Evolutionary conservation across 2,113 vertebrate genomes (phyloP).

Genomic region (Eubucco bourcierii): DNA sequence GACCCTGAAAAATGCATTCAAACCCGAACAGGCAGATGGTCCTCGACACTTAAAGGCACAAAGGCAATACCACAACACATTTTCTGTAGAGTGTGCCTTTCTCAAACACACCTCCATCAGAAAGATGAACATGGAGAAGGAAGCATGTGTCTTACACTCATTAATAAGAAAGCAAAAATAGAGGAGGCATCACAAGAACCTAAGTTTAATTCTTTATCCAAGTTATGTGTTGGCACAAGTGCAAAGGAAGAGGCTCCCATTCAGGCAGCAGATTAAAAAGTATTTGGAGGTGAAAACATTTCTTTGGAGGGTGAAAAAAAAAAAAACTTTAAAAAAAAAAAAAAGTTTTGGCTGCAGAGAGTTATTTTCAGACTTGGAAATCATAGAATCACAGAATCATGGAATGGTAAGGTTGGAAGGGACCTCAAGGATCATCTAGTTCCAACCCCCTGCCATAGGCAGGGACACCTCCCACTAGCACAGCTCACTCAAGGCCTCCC

Average conservation of each 20-base stretch:
- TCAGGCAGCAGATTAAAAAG: slow-evolving; percentile 18
- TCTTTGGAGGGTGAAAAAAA: slow-evolving; percentile 5
- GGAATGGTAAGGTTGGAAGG: no score
- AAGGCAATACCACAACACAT: slow-evolving; percentile 11
- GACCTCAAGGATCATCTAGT: no score
- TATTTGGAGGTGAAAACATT: slow-evolving; percentile 46
- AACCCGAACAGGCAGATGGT: slow-evolving; percentile 34
- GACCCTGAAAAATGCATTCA: slow-evolving; percentile 44
- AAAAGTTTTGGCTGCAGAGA: slow-evolving; percentile 7
- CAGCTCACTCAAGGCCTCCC: no score
- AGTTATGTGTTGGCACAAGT: slow-evolving; percentile 50
- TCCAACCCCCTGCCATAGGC: no score
- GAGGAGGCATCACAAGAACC: background rate
- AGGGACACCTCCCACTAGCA: no score
- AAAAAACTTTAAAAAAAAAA: background rate
- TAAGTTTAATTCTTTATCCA: slow-evolving; percentile 48
- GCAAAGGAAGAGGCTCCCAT: slow-evolving; percentile 52
- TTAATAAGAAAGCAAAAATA: background rate
- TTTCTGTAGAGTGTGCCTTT: slow-evolving; percentile 37
- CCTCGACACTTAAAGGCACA: slow-evolving; percentile 32
- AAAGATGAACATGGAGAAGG: slow-evolving; percentile 40
- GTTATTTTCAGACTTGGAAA: slow-evolving; percentile 38
- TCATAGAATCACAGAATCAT: no score
- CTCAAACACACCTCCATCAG: slow-evolving; percentile 56
- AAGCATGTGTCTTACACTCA: background rate